Evolutionary conservation across 2,888 invertebrate species (phyloP).

Genomic region (Brachynemurus nebulosus): DNA sequence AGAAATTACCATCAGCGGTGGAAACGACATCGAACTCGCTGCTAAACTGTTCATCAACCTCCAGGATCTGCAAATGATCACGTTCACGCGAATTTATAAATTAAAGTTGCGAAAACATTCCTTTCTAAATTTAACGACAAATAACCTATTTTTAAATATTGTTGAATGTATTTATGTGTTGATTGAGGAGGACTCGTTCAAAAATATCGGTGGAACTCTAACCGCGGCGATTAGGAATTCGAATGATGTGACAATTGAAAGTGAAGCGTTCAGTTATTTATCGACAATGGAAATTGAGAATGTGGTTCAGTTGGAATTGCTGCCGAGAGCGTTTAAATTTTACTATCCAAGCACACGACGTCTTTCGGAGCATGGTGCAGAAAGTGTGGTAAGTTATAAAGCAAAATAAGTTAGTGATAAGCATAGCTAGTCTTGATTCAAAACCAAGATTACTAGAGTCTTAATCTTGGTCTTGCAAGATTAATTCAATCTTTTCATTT

Average conservation of each 20-base stretch:
- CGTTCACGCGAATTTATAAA: constrained; percentile 36
- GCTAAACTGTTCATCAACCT: constrained; percentile 41
- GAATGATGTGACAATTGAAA: constrained; percentile 42
- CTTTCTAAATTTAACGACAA: constrained; percentile 43
- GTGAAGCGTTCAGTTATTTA: constrained; percentile 51
- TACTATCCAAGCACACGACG: constrained; percentile 35
- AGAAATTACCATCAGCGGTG: constrained; percentile 43
- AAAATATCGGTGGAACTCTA: constrained; percentile 47
- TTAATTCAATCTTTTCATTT: too few relatives aligned
- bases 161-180: constrained; percentile 42
- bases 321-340: constrained; percentile 47
- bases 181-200: constrained; percentile 49
- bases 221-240: constrained; percentile 44
- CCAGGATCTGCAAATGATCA: constrained; percentile 38
- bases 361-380: constrained; percentile 50
- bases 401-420: too few relatives aligned
- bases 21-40: constrained; percentile 38
- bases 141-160: constrained; percentile 45
- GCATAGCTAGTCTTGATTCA: not conserved
- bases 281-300: constrained; percentile 43
- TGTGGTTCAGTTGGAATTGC: constrained; percentile 40
- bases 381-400: constrained; percentile 31
- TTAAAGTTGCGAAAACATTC: constrained; percentile 43
- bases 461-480: too few relatives aligned
- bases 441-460: too few relatives aligned